A percentile compares a stretch with the other conserved stretches of the same genome.
Evolutionary conservation across 1,140 invertebrate species (phyloP).

Genomic region (Eupeodes corollae): DNA sequence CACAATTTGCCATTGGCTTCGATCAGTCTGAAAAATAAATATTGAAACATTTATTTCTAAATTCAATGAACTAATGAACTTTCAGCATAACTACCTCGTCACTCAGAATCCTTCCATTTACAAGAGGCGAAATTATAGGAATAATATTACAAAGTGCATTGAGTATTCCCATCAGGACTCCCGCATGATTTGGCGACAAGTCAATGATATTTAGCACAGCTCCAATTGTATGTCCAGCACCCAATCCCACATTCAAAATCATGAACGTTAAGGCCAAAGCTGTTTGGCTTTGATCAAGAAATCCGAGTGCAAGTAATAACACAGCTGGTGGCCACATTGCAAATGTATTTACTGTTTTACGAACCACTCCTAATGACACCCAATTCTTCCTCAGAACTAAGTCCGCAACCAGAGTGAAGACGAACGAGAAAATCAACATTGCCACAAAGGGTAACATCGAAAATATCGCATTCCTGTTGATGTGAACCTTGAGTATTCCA

Average conservation of each 20-base stretch:
- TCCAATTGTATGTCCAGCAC: conserved; percentile 64
- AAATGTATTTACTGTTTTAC: conserved; percentile 60
- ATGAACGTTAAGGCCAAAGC: conserved; percentile 48
- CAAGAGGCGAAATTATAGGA: conserved; percentile 59
- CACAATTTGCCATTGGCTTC: conserved; percentile 56
- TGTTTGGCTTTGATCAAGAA: conserved; percentile 45
- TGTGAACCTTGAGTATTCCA: conserved; percentile 65
- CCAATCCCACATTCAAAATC: conserved; percentile 60
- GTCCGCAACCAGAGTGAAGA: conserved; percentile 42
- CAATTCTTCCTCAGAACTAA: conserved; percentile 31
- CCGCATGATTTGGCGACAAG: conserved; percentile 64
- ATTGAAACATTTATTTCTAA: neutral
- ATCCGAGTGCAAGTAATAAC: conserved; percentile 47
- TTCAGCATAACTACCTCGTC: conserved; percentile 43
- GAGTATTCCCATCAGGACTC: conserved; percentile 56
- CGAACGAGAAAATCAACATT: conserved; percentile 57
- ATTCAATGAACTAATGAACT: no score
- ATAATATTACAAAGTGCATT: conserved; percentile 64
- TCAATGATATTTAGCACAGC: conserved; percentile 59
- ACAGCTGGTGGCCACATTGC: conserved; percentile 48
- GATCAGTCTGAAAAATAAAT: conserved; percentile 36
- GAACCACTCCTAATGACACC: conserved; percentile 41
- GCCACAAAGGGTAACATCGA: conserved; percentile 72
- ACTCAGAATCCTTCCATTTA: conserved; percentile 49
- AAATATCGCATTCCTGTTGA: conserved; percentile 60